These are phyloP conservation scores for Pachypanchax playfairii DNA, from an alignment of 2,113 vertebrate species.

Conservation along the genomic window DNA sequence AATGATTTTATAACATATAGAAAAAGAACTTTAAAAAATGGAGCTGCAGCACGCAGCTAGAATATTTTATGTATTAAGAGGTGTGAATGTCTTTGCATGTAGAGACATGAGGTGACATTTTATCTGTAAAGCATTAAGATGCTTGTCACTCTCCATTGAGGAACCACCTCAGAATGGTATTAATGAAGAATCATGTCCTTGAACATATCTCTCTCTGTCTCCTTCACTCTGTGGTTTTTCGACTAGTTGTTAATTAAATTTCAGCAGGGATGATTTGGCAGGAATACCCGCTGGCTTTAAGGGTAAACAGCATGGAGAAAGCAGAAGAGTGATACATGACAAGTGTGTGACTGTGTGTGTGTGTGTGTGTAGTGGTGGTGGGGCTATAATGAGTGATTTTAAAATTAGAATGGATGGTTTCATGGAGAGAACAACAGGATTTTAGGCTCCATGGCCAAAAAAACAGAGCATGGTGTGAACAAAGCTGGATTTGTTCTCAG, in stretches of 20 bases:
- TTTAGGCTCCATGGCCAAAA: constrained; percentile 21
- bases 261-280: constrained; percentile 69
- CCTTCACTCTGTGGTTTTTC: constrained; percentile 36
- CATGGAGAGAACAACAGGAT: constrained; percentile 33
- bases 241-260: constrained; percentile 76
- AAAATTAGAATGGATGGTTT: constrained; percentile 49
- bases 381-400: constrained; percentile 49
- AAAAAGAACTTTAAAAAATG: too few relatives aligned
- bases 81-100: constrained; percentile 26
- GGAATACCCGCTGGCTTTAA: constrained; percentile 64
- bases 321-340: constrained; percentile 45
- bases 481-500: constrained; percentile 31
- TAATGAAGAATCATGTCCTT: constrained; percentile 73
- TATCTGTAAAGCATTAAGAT: constrained; percentile 65
- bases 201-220: constrained; percentile 8
- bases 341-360: constrained; percentile 30
- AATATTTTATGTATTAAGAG: constrained; percentile 6
- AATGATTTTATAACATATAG: too few relatives aligned
- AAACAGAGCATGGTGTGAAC: constrained; percentile 1
- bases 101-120: constrained; percentile 57
- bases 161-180: constrained; percentile 65
- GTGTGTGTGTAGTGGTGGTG: constrained; percentile 2
- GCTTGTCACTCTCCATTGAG: constrained; percentile 60
- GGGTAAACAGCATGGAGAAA: constrained; percentile 62
- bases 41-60: constrained; percentile 20